These are phyloP conservation scores for Himalopsyche anomala DNA, from an alignment of 2,888 invertebrate species.

Conservation along the genomic window DNA sequence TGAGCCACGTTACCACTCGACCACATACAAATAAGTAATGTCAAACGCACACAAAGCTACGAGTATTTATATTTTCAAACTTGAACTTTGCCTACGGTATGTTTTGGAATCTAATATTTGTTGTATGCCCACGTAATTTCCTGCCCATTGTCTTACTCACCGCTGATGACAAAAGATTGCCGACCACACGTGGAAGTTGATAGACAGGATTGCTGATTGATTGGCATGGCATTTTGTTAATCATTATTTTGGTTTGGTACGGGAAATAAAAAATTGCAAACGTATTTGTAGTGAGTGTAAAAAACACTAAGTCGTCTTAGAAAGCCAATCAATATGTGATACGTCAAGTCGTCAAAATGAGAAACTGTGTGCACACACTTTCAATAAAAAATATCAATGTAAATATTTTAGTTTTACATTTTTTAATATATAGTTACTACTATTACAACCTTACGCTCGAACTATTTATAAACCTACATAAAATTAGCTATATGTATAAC, in stretches of 20 bases:
- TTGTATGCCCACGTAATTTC: background rate
- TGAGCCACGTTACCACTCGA: no score
- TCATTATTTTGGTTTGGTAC: constrained; percentile 59
- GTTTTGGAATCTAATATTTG: background rate
- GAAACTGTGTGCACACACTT: background rate
- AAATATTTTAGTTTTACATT: no score
- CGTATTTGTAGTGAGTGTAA: background rate
- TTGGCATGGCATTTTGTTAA: constrained; percentile 60
- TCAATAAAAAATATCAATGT: no score
- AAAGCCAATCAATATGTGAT: constrained; percentile 35
- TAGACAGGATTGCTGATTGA: constrained; percentile 46
- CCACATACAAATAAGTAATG: no score
- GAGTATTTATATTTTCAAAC: no score
- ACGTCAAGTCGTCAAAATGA: background rate
- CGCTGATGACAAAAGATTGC: background rate
- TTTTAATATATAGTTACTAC: no score
- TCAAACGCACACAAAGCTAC: no score
- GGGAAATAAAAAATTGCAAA: constrained; percentile 46
- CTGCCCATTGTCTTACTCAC: background rate
- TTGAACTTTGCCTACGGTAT: no score
- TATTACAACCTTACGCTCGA: no score
- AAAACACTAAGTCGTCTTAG: background rate
- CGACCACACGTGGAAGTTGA: constrained; percentile 29
- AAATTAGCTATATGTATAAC: no score
- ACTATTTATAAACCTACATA: no score